These are phyloP conservation scores for Drosophila borborema DNA, from an alignment of 2,888 invertebrate species.

Conservation along the genomic window DNA sequence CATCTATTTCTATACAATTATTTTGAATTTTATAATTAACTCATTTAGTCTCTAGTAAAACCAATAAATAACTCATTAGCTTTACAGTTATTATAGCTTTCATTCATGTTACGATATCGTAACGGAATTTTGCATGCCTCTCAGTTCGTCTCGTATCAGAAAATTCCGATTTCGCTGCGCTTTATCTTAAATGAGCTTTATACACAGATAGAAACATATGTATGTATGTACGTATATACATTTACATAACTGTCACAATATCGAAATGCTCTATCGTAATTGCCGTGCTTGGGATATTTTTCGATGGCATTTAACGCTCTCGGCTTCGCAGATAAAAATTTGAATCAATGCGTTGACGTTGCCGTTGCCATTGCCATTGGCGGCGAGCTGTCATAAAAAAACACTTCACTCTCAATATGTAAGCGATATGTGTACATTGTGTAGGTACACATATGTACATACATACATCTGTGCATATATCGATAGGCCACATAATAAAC, in stretches of 20 bases:
- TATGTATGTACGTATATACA: not conserved
- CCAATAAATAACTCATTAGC: too few species aligned
- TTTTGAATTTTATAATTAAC: too few species aligned
- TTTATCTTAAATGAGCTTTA: conserved; percentile 1
- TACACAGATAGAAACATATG: not conserved
- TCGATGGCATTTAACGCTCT: conserved; percentile 30
- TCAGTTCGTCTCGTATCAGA: not conserved
- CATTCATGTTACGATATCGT: not conserved
- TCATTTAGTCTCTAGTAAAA: not conserved
- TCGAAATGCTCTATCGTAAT: conserved; percentile 34
- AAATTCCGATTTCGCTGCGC: not conserved
- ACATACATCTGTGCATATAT: conserved; percentile 13
- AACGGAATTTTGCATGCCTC: not conserved
- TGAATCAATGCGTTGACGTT: conserved; percentile 51
- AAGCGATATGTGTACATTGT: conserved; percentile 8
- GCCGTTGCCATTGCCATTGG: conserved; percentile 17
- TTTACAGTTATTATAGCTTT: not conserved
- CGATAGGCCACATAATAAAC: conserved; percentile 45
- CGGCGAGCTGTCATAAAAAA: conserved; percentile 12
- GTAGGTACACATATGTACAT: not conserved
- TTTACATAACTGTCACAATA: conserved; percentile 36
- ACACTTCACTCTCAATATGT: conserved; percentile 16
- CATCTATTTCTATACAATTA: too few species aligned
- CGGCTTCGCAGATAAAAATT: conserved; percentile 34
- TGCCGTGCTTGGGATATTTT: conserved; percentile 26